phyloP scores from a whole-genome alignment of 2,888 invertebrate species.

The Pandemis corylana region DNA sequence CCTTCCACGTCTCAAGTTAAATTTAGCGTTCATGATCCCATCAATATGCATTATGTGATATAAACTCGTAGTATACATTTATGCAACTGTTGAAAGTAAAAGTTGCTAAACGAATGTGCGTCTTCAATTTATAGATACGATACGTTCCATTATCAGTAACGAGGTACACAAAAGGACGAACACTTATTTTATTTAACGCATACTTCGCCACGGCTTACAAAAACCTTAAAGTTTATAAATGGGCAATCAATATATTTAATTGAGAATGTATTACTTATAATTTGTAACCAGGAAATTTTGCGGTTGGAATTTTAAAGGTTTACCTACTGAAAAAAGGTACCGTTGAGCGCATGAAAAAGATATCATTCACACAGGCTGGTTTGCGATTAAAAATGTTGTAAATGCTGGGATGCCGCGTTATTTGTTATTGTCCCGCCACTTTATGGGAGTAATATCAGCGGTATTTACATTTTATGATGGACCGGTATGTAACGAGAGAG shows the following conservation, averaged over 20 bases:
- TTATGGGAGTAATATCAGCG: conserved; percentile 67
- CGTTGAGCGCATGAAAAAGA: conserved; percentile 53
- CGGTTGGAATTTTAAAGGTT: conserved; percentile 40
- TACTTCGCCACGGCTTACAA: conserved; percentile 13
- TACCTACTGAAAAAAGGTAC: conserved; percentile 43
- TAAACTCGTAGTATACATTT: conserved; percentile 36
- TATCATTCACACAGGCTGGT: conserved; percentile 63
- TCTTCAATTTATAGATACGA: conserved; percentile 24
- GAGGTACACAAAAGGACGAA: conserved; percentile 13
- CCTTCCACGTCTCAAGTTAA: conserved; percentile 66
- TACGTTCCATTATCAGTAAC: conserved; percentile 10
- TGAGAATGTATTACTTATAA: conserved; percentile 22
- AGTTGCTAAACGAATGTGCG: conserved; percentile 51
- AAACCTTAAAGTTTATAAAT: conserved; percentile 21
- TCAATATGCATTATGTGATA: conserved; percentile 57
- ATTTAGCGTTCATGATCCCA: conserved; percentile 83
- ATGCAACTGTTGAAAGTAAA: conserved; percentile 66
- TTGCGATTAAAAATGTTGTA: conserved; percentile 54
- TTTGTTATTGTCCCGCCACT: conserved; percentile 67
- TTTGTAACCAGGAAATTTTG: conserved; percentile 22
- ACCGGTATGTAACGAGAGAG: conserved; percentile 69
- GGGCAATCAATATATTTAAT: conserved; percentile 35
- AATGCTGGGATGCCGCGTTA: conserved; percentile 47
- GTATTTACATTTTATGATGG: conserved; percentile 79
- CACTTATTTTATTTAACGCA: conserved; percentile 25